Base-by-base conservation (phyloP, 2,888 invertebrate genomes). In the Danaus chrysippus region DNA sequence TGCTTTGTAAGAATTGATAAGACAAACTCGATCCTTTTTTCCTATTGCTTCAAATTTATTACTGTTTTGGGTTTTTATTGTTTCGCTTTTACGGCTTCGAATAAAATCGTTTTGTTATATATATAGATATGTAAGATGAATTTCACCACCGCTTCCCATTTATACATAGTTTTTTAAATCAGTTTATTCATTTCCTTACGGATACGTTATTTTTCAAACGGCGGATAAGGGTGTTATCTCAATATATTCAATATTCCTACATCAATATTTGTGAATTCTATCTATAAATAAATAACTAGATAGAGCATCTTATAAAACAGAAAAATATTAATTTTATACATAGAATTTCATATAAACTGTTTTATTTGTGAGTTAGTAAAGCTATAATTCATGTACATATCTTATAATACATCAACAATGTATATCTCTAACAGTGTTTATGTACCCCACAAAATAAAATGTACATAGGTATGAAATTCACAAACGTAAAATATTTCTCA, bases 21-120 rank as follows among this genome's bases (percentile, higher is more conserved):
- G 91, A 86, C 85, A 77, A 80, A 85, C 83, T 87, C 84, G 84
- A 90, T 87, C 91, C 91, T 91, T 88, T 85, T 90, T 91, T 86
- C 88, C 90, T 90, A 90, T 91, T 90, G 88, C 89, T 85, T 79
- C 83, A 89, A 91, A 91, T 91, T 91, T 91, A 91, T 91, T 87
- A 87, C 90, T 91, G 91, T 91, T 91, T 91, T 91, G 91, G 91
- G 91, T 91, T 91, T 91, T 91, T 91, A 91, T 91, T 91, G 91
- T 91, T 91, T 87, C 88, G 90, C 90, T 91, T n/a, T 91, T 91
- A 91, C 88, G 87, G 87, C 91, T 87, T 88, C 80, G 78, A 86
- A 90, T 91, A 91, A n/a, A 91, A 91, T 90, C 86, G 86, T 83
- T 84, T 81, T 89, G 91, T 89, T 90, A 91, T 84, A 89, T 90